Conservation (phyloP, 2,797 vertebrate genomes). For the Acipenser oxyrinchus region DNA sequence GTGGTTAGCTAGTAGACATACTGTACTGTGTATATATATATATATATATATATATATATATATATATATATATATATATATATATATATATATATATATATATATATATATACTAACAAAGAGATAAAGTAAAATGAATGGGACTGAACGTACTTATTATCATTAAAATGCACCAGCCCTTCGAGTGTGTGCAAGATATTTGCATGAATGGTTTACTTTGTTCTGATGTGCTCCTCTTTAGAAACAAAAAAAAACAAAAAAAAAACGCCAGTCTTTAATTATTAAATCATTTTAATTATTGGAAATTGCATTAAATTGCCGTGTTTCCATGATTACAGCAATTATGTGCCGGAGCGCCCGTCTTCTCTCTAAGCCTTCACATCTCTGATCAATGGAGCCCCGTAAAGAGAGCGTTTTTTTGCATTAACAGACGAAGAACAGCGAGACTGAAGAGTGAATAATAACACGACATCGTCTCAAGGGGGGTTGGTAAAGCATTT, state of each 20-base stretch:
- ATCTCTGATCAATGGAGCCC: neutral
- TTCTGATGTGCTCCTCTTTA: conserved; percentile 7
- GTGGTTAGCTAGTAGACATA: too few relatives aligned
- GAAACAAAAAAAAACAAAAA: neutral
- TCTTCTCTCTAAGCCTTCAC: too few relatives aligned
- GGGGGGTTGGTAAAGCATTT: too few relatives aligned
- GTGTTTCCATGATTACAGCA: neutral
- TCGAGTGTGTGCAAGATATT: neutral
- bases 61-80: too few relatives aligned
- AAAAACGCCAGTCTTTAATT: neutral
- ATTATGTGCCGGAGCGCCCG: neutral
- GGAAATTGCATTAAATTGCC: neutral
- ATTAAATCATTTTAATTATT: neutral
- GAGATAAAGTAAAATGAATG: too few relatives aligned
- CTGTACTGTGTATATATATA: too few relatives aligned
- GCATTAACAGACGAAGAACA: neutral
- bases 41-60: too few relatives aligned
- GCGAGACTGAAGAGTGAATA: too few relatives aligned
- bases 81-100: too few relatives aligned
- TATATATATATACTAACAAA: too few relatives aligned
- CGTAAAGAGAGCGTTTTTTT: conserved; percentile 2
- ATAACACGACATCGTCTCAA: too few relatives aligned
- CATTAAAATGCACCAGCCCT: conserved; percentile 8
- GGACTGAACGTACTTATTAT: neutral
- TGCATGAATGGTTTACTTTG: conserved; percentile 4